Evolutionary conservation across 2,797 vertebrate genomes (phyloP), one percentile per base, ranked within the genome.

Genomic region (Merluccius polli): DNA sequence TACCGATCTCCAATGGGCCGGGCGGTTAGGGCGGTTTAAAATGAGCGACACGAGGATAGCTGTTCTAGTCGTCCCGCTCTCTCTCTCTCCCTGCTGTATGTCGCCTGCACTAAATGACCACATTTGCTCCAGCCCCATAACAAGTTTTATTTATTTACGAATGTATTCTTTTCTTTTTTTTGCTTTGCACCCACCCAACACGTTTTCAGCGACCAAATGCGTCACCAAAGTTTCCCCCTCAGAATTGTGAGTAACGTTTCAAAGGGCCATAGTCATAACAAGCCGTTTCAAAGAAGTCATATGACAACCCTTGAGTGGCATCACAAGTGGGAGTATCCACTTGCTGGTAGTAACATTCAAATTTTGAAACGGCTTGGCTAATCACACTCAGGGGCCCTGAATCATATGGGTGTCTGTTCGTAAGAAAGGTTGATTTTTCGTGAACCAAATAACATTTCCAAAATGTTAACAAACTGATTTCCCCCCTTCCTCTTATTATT

Each of bases 1-100:
- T 73, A 73, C 78, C 70, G 78, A 76, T 77, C 69, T 41, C 75
- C 16, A 73, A 59, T 73, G 31, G 79, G 44, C 74, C 24, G 48
- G 48, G 48, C 7, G 48, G n/a, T 48, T 16, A 44, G 41, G 41
- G 15, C 48, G 21, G 21, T 59, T 24, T 59, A 7, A 59, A 59
- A 59, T 2, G 21, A 24, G 52, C 5, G n/a, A 18, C 52, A 24
- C n/a, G 18, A 11, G 1, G 59, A 65, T 2, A 65, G 24, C 59
- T 27, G 27, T 27, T 65, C 24, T 24, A 24, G 59, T 27, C 24
- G 3, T 24, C 13, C 2, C 13, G 16, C 41, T 48, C 11, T 38
- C 36, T 38, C 36, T 38, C 36, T 12, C 36, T 38, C 36, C 11
- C 36, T 38, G 36, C 36, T 8, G 36, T 38, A 38, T 48, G 41